Evolutionary conservation across 1,140 invertebrate genomes (phyloP).

Genomic region (Cotesia chilonis): DNA sequence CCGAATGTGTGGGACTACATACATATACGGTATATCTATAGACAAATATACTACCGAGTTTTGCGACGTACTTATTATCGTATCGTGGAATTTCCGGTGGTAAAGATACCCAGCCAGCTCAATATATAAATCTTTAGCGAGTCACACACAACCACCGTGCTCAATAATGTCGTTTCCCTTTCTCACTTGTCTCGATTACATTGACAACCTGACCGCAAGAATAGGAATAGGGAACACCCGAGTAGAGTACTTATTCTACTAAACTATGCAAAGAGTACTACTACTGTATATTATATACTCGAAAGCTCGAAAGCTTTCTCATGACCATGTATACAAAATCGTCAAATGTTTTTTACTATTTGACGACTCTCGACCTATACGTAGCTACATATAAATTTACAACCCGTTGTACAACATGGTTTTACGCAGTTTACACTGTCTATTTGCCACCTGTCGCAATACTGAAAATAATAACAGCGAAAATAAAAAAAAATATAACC

Average conservation of each 20-base stretch:
- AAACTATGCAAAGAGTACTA: constrained; percentile 2
- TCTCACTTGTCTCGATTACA: constrained; percentile 14
- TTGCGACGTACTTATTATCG: constrained; percentile 42
- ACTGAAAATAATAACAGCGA: neutral
- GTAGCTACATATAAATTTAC: too few relatives aligned
- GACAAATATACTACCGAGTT: constrained; percentile 30
- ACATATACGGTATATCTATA: neutral
- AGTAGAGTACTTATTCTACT: constrained; percentile 15
- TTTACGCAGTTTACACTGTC: neutral
- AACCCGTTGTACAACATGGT: too few relatives aligned
- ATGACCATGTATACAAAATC: constrained; percentile 10
- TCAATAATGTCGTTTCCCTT: neutral
- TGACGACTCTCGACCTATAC: neutral
- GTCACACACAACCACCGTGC: constrained; percentile 4
- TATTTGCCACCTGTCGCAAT: constrained; percentile 34
- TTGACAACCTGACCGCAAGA: constrained; percentile 3
- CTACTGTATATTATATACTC: neutral
- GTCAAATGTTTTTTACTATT: constrained; percentile 29
- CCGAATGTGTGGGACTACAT: too few relatives aligned
- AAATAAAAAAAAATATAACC: too few relatives aligned
- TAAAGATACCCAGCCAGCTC: constrained; percentile 3
- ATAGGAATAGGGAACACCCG: too few relatives aligned
- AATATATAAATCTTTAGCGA: constrained; percentile 9
- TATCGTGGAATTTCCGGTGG: constrained; percentile 31
- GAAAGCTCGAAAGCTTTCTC: constrained; percentile 15